A percentile compares a stretch with the other conserved stretches of the same genome.
phyloP scores from a whole-genome alignment of 23 tunicate species.

The Trididemnum miniatum region DNA sequence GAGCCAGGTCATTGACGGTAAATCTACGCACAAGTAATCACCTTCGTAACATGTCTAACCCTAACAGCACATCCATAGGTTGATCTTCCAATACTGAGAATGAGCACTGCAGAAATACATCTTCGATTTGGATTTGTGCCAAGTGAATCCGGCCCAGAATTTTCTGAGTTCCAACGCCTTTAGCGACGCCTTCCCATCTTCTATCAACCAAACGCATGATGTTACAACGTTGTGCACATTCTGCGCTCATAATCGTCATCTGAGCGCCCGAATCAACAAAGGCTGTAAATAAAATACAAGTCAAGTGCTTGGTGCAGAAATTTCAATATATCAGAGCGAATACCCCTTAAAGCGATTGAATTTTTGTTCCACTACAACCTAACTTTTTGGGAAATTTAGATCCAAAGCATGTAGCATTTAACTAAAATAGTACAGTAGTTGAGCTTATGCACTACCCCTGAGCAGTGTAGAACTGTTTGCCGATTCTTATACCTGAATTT shows the following conservation, averaged over 20 bases:
- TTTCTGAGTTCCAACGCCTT: conserved; percentile 93
- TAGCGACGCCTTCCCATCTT: conserved; percentile 70
- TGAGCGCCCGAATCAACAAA: conserved; percentile 99
- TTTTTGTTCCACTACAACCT: too few species aligned
- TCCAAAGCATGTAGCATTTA: too few species aligned
- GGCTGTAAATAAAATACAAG: conserved; percentile 38
- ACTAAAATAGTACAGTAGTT: too few species aligned
- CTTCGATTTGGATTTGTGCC: conserved; percentile 94
- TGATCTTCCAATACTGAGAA: conserved; percentile 91
- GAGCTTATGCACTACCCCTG: too few species aligned
- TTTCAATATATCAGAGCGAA: too few species aligned
- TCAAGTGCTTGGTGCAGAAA: too few species aligned
- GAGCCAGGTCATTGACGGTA: too few species aligned
- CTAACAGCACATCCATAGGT: conserved; percentile 71
- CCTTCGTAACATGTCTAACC: conserved; percentile 93
- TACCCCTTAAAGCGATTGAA: too few species aligned
- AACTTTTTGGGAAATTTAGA: too few species aligned
- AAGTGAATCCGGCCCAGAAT: conserved; percentile 90
- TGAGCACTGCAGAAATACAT: conserved; percentile 77
- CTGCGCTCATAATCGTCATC: conserved; percentile 95
- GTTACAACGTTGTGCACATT: conserved; percentile 87
- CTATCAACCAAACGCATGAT: conserved; percentile 88
- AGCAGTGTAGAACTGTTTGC: too few species aligned
- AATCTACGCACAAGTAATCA: too few species aligned
- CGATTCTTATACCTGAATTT: too few species aligned